A percentile compares a stretch with the other conserved stretches of the same genome.
These are phyloP conservation scores for Xylocampa areola DNA, from an alignment of 2,888 invertebrate species.

Conservation along the genomic window DNA sequence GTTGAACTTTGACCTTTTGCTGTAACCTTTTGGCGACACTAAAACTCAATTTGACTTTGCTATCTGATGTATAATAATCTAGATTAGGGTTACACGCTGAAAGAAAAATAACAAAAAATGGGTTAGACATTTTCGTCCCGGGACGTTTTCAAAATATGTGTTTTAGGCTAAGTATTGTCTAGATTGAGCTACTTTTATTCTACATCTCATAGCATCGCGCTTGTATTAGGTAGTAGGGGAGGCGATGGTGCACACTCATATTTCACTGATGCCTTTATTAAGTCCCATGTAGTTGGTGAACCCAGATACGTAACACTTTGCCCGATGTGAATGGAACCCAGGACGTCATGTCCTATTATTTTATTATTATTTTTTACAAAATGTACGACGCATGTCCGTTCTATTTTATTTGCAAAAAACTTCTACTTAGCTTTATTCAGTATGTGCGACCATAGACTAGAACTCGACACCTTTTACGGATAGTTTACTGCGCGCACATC, in stretches of 20 bases:
- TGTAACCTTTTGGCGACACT: constrained; percentile 10
- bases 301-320: too few species aligned
- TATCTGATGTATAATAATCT: constrained; percentile 38
- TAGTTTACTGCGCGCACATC: neutral
- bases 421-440: neutral
- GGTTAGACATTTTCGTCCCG: constrained; percentile 1
- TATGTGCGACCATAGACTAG: neutral
- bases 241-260: too few species aligned
- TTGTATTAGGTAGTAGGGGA: too few species aligned
- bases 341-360: too few species aligned
- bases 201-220: too few species aligned
- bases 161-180: neutral
- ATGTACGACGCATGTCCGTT: too few species aligned
- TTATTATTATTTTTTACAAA: too few species aligned
- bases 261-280: too few species aligned
- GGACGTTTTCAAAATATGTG: neutral
- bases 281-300: too few species aligned
- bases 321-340: too few species aligned
- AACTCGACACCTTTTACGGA: neutral
- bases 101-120: constrained; percentile 7
- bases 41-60: constrained; percentile 6
- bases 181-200: neutral
- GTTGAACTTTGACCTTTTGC: constrained; percentile 32
- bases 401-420: neutral
- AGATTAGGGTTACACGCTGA: constrained; percentile 3